Evolutionary conservation across 64 coral and sea anemone species (phyloP).

Genomic region (Orbicella faveolata): DNA sequence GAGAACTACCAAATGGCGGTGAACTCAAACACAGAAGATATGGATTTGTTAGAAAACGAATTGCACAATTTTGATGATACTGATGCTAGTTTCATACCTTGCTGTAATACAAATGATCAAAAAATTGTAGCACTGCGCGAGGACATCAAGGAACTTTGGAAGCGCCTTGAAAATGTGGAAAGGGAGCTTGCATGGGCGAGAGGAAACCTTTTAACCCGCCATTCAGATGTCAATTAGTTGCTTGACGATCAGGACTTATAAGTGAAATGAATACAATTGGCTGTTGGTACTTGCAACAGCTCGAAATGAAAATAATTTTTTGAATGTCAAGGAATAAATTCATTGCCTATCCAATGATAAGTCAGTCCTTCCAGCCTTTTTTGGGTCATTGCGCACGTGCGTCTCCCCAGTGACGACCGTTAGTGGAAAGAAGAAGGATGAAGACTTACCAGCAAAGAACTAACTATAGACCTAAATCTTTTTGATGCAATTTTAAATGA

Average conservation of each 20-base stretch:
- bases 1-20: neutral
- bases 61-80: neutral
- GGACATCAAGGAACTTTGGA: conserved; percentile 38
- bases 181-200: conserved; percentile 31
- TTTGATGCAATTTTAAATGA: too few species aligned
- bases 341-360: too few species aligned
- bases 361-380: too few species aligned
- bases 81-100: neutral
- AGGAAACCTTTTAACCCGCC: neutral
- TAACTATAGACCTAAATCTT: too few species aligned
- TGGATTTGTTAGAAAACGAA: neutral
- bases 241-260: neutral
- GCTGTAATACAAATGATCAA: neutral
- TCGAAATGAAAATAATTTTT: too few species aligned
- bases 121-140: conserved; percentile 11
- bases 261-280: too few species aligned
- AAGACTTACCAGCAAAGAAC: too few species aligned
- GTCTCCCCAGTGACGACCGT: too few species aligned
- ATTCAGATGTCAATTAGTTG: neutral
- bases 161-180: conserved; percentile 36
- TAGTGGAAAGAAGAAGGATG: too few species aligned
- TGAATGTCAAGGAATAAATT: too few species aligned
- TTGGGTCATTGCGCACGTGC: too few species aligned
- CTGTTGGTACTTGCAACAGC: neutral
- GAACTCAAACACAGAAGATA: neutral